These are phyloP conservation scores for Amphilophus citrinellus DNA, from an alignment of 2,113 vertebrate species.

Conservation along the genomic window DNA sequence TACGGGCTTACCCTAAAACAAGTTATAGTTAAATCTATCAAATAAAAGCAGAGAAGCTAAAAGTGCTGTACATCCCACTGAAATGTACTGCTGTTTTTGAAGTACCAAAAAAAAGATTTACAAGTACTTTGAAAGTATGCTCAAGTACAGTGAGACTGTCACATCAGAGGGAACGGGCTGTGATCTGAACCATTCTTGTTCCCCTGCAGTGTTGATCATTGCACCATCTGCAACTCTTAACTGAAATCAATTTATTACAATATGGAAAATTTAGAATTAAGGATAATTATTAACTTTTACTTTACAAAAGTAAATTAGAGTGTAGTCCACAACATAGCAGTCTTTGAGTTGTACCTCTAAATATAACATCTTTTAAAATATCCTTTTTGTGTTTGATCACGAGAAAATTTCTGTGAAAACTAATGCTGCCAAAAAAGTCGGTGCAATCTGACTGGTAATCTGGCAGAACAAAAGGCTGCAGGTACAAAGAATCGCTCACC, in stretches of 20 bases:
- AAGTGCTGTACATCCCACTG: background rate
- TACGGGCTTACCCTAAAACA: background rate
- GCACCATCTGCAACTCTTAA: background rate
- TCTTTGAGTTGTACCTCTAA: background rate
- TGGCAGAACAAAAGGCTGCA: constrained; percentile 25
- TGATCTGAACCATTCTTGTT: background rate
- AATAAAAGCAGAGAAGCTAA: background rate
- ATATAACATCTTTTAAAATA: constrained; percentile 9
- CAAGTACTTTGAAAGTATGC: background rate
- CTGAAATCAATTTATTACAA: background rate
- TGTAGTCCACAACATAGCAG: background rate
- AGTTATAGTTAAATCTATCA: background rate
- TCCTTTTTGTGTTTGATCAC: background rate
- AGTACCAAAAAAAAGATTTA: background rate
- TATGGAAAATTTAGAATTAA: background rate
- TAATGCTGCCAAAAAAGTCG: background rate
- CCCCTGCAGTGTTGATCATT: background rate
- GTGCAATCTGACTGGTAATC: background rate
- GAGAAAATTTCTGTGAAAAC: background rate
- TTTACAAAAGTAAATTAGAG: background rate
- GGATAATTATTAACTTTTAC: background rate
- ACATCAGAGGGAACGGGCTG: background rate
- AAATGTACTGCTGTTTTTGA: background rate
- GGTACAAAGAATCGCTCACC: background rate
- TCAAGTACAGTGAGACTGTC: background rate